phyloP scores from a whole-genome alignment of 1,140 invertebrate genomes.

The Wasmannia auropunctata region DNA sequence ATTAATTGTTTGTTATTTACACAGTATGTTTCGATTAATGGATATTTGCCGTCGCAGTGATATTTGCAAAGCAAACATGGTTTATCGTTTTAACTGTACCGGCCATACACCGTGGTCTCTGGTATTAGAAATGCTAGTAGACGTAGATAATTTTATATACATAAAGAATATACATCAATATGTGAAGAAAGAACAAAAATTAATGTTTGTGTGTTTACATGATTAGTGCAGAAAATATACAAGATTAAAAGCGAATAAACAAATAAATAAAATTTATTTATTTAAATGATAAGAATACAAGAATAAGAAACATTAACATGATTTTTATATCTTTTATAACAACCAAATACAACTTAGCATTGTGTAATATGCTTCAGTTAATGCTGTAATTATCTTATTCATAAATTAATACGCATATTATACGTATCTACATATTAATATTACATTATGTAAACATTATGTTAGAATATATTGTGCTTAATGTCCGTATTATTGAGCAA shows the following conservation, averaged over 20 bases:
- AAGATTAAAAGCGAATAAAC: not conserved
- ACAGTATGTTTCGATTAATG: constrained; percentile 67
- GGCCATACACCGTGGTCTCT: constrained; percentile 24
- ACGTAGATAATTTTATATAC: not conserved
- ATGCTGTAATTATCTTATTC: not conserved
- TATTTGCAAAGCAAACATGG: constrained; percentile 66
- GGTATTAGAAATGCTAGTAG: not conserved
- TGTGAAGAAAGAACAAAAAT: not conserved
- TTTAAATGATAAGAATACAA: not conserved
- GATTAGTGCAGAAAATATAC: not conserved
- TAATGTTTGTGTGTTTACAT: not conserved
- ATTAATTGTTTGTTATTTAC: constrained; percentile 67
- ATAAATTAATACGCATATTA: not conserved
- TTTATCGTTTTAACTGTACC: constrained; percentile 64
- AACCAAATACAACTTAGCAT: not conserved
- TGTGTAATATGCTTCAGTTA: not conserved
- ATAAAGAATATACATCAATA: not conserved
- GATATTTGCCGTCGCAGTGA: constrained; percentile 65
- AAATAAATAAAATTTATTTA: not conserved
- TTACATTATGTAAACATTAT: not conserved
- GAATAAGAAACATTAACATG: not conserved
- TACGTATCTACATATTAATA: not conserved
- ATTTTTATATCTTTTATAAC: not conserved
- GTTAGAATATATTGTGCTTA: constrained; percentile 32
- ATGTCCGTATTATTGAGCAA: constrained; percentile 31